Base-by-base conservation (phyloP, 2,113 vertebrate genomes). In the Macaca mulatta region DNA sequence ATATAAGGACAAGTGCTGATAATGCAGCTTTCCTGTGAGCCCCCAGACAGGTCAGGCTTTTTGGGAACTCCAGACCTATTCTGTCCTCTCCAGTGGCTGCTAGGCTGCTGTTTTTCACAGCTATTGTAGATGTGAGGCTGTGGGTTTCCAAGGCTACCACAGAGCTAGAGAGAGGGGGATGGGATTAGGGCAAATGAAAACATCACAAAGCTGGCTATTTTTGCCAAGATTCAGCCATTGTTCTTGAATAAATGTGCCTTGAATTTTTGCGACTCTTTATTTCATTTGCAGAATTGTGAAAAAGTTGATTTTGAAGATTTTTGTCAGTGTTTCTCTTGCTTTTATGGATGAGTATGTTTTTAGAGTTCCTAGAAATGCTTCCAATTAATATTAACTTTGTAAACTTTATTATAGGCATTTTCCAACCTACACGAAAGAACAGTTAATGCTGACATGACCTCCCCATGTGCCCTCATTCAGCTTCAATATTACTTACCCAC, bases 281-380 rank as follows among this genome's bases (percentile, higher is more conserved):
- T 86, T 81, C 50, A 75, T 95, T 89, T 88, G 85, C 67, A 69
- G 87, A 70, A 85, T 89, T 88, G 57, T 79, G 32, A 80, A 90
- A 61, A 77, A 81, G 55, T 69, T 64, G 74, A 82, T 61, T 95
- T 91, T 89, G 83, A 92, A 90, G 78, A 35, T 69, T 74, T 57
- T 72, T 86, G 27, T 82, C 45, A 16, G 2, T 74, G 48, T 72
- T 93, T 43, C 43, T 93, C 14, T 94, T 87, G 40, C 32, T 94
- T 74, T 89, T 64, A 25, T 35, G 2, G 45, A 40, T 78, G 43
- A 86, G 22, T 61, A 3, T 43, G 27, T 61, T 70, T 95, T 80
- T 25, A 93, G 38, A 80, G 52, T 59, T 77, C 40, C 10, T 43
- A 8, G 67, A 89, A 45, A 7, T 74, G 25, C n/a, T 92, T 89